Percentiles rank a stretch among this genome's conserved stretches.
Evolutionary conservation across 2,113 vertebrate species (phyloP).

Genomic region (Columba janthina): DNA sequence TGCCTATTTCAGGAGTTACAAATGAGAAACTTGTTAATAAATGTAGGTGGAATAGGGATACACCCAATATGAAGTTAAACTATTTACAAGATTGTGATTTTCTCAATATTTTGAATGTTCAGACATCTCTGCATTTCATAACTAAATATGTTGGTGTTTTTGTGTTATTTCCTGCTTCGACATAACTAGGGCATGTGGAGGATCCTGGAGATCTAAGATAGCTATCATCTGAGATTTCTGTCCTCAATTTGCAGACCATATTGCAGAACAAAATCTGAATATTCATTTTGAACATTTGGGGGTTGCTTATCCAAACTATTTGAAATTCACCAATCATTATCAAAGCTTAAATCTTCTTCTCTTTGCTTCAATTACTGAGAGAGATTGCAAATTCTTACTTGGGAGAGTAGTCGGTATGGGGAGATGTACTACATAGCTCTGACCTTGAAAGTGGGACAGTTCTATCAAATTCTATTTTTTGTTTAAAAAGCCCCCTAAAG

Average conservation of each 20-base stretch:
- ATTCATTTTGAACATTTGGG: slow-evolving; percentile 62
- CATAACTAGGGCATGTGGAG: slow-evolving; percentile 40
- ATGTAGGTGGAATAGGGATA: background rate
- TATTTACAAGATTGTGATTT: background rate
- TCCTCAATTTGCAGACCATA: slow-evolving; percentile 51
- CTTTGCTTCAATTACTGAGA: slow-evolving; percentile 14
- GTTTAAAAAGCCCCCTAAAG: background rate
- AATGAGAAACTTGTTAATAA: accelerated
- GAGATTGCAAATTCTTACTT: background rate
- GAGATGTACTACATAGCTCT: background rate
- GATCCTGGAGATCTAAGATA: slow-evolving; percentile 60
- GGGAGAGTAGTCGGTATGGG: background rate
- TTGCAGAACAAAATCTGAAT: slow-evolving; percentile 34
- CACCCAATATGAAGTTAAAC: background rate
- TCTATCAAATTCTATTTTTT: background rate
- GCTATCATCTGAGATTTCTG: slow-evolving; percentile 62
- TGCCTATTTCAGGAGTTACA: background rate
- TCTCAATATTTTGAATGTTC: background rate
- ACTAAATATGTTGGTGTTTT: background rate
- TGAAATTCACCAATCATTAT: slow-evolving; percentile 38
- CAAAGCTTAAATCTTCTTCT: slow-evolving; percentile 42
- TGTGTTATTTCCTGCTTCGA: slow-evolving; percentile 32
- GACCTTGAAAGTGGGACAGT: slow-evolving; percentile 38
- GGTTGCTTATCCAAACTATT: slow-evolving; percentile 43
- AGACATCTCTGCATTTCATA: background rate